Conservation (phyloP, 2,113 vertebrate genomes). For the Platichthys stellatus region DNA sequence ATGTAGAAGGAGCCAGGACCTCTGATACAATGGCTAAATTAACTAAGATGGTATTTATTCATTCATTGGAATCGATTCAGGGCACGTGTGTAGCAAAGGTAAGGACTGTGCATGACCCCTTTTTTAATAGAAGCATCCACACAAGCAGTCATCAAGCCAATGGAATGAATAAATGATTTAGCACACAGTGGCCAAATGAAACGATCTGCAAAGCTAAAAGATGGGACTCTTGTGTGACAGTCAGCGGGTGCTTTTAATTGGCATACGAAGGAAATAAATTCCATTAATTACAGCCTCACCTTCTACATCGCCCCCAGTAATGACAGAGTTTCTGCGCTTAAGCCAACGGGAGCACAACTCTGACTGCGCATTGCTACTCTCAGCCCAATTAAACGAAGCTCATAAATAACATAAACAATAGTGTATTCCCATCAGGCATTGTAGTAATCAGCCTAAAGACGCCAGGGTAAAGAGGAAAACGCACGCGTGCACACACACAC, state of each 20-base stretch:
- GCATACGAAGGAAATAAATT: slow-evolving; percentile 39
- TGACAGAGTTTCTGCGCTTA: background rate
- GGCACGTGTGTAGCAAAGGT: slow-evolving; percentile 11
- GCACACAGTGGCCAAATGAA: background rate
- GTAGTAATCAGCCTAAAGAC: slow-evolving; percentile 67
- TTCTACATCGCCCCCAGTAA: slow-evolving; percentile 28
- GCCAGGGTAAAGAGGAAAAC: slow-evolving; percentile 22
- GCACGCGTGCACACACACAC: slow-evolving; percentile 4
- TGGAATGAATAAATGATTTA: slow-evolving; percentile 29
- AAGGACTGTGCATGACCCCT: background rate
- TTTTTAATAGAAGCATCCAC: slow-evolving; percentile 36
- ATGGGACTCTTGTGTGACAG: background rate
- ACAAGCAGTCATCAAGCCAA: slow-evolving; percentile 26
- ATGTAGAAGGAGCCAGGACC: slow-evolving; percentile 14
- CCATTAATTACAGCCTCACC: slow-evolving; percentile 57
- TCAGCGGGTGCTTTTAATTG: slow-evolving; percentile 23
- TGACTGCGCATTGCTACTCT: slow-evolving; percentile 47
- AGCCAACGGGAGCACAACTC: slow-evolving; percentile 36
- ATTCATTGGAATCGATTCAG: slow-evolving; percentile 60
- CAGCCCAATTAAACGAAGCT: slow-evolving; percentile 71
- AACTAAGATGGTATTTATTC: slow-evolving; percentile 44
- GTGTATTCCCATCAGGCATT: slow-evolving; percentile 61
- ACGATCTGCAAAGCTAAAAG: background rate
- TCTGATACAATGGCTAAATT: slow-evolving; percentile 40
- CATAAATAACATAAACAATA: slow-evolving; percentile 78